Conservation (phyloP, 1,140 invertebrate species). For the Meloidogyne hapla region DNA sequence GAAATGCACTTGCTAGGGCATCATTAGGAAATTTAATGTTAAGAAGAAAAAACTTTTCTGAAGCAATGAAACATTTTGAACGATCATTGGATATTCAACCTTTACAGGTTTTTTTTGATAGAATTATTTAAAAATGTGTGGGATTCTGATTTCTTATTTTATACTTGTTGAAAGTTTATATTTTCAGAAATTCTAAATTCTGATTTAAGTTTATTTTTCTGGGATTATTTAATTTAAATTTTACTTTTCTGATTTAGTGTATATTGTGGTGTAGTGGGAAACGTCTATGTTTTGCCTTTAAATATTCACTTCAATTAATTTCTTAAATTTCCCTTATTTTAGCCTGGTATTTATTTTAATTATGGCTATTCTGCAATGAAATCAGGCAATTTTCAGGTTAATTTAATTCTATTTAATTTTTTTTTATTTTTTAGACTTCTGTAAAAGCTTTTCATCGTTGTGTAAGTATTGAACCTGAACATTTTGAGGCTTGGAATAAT, state of each 20-base stretch:
- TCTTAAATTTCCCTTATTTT: conserved; percentile 14
- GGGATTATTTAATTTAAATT: no score
- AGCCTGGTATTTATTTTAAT: conserved; percentile 37
- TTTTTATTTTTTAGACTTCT: conserved; percentile 15
- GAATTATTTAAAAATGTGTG: no score
- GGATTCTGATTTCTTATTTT: no score
- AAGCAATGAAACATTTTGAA: conserved; percentile 26
- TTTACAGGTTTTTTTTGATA: conserved; percentile 32
- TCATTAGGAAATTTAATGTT: neutral
- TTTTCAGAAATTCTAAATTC: no score
- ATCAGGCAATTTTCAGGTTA: conserved; percentile 26
- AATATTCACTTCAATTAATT: neutral
- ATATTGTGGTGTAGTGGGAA: no score
- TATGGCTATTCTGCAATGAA: conserved; percentile 39
- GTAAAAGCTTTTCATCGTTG: conserved; percentile 36
- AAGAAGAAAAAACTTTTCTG: neutral
- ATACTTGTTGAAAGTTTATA: no score
- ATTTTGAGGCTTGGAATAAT: conserved; percentile 47
- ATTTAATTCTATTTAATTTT: neutral
- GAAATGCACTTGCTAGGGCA: neutral
- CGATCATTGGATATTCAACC: conserved; percentile 36
- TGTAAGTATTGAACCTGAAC: conserved; percentile 41
- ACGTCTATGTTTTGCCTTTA: neutral
- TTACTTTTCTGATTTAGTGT: no score
- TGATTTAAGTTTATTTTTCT: no score